Percentiles rank a stretch among this genome's conserved stretches.
phyloP scores from a whole-genome alignment of 2,797 vertebrate genomes.

The Xiphorhynchus erythropygius region DNA sequence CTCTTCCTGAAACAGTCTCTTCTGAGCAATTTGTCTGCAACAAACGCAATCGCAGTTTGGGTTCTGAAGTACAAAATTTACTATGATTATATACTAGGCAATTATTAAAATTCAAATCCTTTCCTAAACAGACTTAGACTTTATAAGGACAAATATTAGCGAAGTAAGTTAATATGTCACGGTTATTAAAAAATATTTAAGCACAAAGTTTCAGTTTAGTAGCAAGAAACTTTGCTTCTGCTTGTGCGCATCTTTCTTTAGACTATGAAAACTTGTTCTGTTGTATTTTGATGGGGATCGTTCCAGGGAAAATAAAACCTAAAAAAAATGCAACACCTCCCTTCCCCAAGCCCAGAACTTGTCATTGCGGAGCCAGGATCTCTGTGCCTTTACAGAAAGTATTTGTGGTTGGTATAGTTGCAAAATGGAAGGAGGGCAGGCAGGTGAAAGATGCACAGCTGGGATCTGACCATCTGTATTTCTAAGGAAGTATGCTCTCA shows the following conservation, averaged over 20 bases:
- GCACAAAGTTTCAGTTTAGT: background rate
- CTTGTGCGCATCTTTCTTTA: accelerated
- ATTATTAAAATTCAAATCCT: background rate
- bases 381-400: background rate
- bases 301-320: background rate
- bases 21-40: background rate
- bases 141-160: background rate
- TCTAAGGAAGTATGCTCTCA: background rate
- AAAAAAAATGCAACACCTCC: accelerated
- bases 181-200: background rate
- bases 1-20: background rate
- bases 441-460: background rate
- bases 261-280: background rate
- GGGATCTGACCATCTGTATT: background rate
- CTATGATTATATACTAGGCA: background rate
- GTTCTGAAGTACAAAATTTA: background rate
- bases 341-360: background rate
- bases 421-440: background rate
- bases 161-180: background rate
- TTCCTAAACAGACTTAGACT: background rate
- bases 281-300: background rate
- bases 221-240: background rate
- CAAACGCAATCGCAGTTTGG: background rate
- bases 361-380: background rate
- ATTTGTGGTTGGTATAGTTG: background rate